Base-by-base conservation (phyloP, 2,113 vertebrate genomes). In the Antennarius striatus region DNA sequence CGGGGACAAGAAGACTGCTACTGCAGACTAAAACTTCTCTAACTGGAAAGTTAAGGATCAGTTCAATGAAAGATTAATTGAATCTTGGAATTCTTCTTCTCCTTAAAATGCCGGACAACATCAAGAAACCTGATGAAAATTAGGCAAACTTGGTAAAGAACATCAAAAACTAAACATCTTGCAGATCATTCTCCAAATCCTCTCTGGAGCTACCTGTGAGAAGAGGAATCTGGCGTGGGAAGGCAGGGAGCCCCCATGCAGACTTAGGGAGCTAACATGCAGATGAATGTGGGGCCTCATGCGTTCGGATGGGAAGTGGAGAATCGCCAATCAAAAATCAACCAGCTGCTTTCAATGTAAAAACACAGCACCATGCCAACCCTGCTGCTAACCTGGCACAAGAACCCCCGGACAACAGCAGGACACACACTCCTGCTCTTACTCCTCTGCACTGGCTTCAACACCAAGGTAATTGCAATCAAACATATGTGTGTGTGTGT, bases 391-490 rank as follows among this genome's bases (percentile, higher is more conserved):
- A 22, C 52, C 52, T 74, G 81, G 77, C 55, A 68, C 79, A 55
- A 40, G 55, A 76, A 56, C 57, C 82, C 52, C 50, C 42, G 71
- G 64, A 59, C 63, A 16, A 42, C 16, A 15, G 48, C 28, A 16
- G 56, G 46, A 28, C 64, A 50, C 7, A 52, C 60, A 4, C 29
- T 77, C 16, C 80, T 84, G 65, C 72, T 83, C 7, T 3, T 56
- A 1, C 52, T 92, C 39, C 30, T 89, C 67, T 52, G 86, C 1
- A 15, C 54, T 1, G n/a, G 76, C 54, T 40, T 63, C 78, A 57
- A 29, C 50, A 54, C 77, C 2, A 85, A 89, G 89, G 93, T 94
- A 89, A 84, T 17, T 11, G 3, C 42, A 43, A 11, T 10, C 42
- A 7, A 10, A 43, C 32, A 36, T 36, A 36, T 22, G 32, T 36